Evolutionary conservation across 2,113 vertebrate species (phyloP).

Genomic region (Orthonyx spaldingii): DNA sequence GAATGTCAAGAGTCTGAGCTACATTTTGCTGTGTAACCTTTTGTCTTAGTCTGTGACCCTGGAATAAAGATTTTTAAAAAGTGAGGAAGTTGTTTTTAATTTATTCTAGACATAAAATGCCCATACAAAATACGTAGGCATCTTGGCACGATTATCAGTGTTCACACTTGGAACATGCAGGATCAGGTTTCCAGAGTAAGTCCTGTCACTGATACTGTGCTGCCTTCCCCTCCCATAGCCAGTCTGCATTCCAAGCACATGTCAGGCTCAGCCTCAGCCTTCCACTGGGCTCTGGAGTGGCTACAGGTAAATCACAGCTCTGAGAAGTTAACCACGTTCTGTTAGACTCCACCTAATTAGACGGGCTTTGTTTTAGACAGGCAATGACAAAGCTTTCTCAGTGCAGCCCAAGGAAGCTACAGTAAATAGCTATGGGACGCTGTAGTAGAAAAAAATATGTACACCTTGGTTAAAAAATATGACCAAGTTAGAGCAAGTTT

Average conservation of each 20-base stretch:
- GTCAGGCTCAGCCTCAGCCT: not conserved
- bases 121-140: not conserved
- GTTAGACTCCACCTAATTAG: not conserved
- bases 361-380: not conserved
- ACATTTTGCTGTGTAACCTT: not conserved
- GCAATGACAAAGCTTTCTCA: not conserved
- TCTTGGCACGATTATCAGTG: fast-evolving
- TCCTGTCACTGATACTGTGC: fast-evolving
- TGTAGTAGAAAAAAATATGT: not conserved
- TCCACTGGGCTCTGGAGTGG: not conserved
- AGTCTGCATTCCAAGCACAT: not conserved
- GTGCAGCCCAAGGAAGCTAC: not conserved
- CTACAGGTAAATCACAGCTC: not conserved
- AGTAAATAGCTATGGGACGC: not conserved
- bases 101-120: not conserved
- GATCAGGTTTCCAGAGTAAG: not conserved
- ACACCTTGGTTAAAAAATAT: not conserved
- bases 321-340: not conserved
- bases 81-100: not conserved
- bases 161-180: not conserved
- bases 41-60: not conserved
- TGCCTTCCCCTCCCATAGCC: not conserved
- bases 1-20: not conserved
- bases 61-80: slow-evolving; percentile 8
- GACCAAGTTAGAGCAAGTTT: not conserved